Percentiles rank a stretch among this genome's conserved stretches.
Evolutionary conservation across 2,888 invertebrate species (phyloP).

Genomic region (Hetaerina titia): DNA sequence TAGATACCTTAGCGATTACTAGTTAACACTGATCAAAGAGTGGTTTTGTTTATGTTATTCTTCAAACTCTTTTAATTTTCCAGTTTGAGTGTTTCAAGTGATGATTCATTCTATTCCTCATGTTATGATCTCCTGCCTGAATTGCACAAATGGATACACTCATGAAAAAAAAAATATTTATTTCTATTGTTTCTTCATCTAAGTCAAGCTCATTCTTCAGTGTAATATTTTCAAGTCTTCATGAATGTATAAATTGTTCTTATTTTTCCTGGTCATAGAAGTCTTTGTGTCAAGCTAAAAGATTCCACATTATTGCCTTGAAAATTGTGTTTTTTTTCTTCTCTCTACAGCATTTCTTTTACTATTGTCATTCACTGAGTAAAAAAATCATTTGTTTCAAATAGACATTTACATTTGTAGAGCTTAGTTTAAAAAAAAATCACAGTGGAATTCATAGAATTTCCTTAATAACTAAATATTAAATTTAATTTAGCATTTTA

Average conservation of each 20-base stretch:
- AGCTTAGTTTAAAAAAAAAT: background rate
- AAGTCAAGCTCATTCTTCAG: constrained; percentile 3
- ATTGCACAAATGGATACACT: constrained; percentile 35
- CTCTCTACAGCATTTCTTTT: background rate
- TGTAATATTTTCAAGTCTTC: background rate
- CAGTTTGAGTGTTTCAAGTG: background rate
- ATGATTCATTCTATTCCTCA: constrained; percentile 8
- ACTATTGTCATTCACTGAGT: background rate
- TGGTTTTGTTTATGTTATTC: background rate
- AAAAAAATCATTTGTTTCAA: background rate
- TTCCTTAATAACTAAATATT: background rate
- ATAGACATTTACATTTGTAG: background rate
- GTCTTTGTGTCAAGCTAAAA: background rate
- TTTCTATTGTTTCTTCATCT: constrained; percentile 1
- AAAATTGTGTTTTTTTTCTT: background rate
- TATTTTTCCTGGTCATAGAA: background rate
- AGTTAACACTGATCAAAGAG: constrained; percentile 2
- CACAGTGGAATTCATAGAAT: background rate
- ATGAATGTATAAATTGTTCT: background rate
- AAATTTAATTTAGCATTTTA: constrained; percentile 11
- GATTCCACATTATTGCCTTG: background rate
- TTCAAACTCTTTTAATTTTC: background rate
- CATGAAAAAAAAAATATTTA: constrained; percentile 14
- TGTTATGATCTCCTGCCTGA: constrained; percentile 41
- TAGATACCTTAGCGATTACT: background rate